A percentile compares a stretch with the other conserved stretches of the same genome.
These are phyloP conservation scores for Scolopax rusticola DNA, from an alignment of 2,797 vertebrate species.

Conservation along the genomic window DNA sequence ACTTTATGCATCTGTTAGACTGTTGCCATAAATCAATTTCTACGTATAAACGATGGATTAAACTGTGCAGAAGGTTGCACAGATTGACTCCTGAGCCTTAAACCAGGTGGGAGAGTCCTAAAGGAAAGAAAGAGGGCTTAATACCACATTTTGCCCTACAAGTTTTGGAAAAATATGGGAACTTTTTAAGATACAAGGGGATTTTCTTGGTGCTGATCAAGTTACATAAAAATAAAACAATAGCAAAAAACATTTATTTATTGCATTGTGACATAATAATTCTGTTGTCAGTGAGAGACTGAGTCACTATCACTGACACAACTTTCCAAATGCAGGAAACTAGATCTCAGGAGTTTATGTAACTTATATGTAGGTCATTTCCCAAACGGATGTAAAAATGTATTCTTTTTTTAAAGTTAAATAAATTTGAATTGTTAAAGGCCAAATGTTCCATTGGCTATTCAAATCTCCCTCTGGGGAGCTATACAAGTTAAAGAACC, in stretches of 20 bases:
- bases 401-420: neutral
- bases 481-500: neutral
- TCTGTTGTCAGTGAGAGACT: neutral
- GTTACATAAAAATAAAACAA: neutral
- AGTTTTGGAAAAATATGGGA: neutral
- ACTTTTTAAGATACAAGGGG: neutral
- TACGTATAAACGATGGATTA: neutral
- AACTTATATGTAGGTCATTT: neutral
- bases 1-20: neutral
- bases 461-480: neutral
- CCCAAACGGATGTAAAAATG: neutral
- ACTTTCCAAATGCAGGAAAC: neutral
- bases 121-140: neutral
- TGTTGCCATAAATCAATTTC: neutral
- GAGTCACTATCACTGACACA: neutral
- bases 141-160: neutral
- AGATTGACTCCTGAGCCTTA: neutral
- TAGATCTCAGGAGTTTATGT: neutral
- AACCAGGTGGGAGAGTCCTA: neutral
- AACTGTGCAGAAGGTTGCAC: neutral
- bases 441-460: neutral
- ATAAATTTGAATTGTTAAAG: neutral
- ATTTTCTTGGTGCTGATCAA: neutral
- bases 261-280: neutral
- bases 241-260: neutral